A percentile compares a stretch with the other conserved stretches of the same genome.
Evolutionary conservation across 2,888 invertebrate species (phyloP).

Genomic region (Sinhomidia bicolor): DNA sequence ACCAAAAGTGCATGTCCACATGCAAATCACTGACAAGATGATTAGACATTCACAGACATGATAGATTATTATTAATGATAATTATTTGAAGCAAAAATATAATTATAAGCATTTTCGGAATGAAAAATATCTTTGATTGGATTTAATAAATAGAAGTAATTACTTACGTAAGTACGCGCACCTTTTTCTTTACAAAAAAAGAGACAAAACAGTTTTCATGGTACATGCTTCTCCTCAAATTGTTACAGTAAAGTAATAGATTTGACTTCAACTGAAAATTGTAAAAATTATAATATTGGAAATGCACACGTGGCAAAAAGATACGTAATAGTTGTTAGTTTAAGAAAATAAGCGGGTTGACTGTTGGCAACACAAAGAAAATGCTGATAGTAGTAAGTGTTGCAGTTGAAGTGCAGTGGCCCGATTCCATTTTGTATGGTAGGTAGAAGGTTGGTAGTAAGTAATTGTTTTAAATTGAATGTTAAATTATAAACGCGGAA

Average conservation of each 20-base stretch:
- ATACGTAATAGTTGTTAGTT: neutral
- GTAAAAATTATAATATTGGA: conserved; percentile 2
- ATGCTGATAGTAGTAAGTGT: neutral
- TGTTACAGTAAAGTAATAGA: neutral
- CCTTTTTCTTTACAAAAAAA: neutral
- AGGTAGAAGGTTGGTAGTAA: neutral
- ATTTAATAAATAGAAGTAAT: neutral
- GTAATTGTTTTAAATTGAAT: conserved; percentile 12
- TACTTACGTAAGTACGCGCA: conserved; percentile 13
- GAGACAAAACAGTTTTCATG: neutral
- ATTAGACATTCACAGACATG: neutral
- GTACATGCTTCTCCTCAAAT: neutral
- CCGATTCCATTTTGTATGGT: neutral
- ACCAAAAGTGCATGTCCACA: neutral
- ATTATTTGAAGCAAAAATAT: conserved; percentile 27
- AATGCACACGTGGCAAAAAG: neutral
- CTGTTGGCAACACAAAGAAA: neutral
- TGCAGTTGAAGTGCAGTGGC: neutral
- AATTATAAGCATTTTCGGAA: conserved; percentile 8
- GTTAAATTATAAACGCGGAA: neutral
- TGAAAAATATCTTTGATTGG: conserved; percentile 25
- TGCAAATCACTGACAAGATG: neutral
- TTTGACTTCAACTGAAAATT: conserved; percentile 41
- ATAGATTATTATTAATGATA: neutral
- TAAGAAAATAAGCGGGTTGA: neutral